These are phyloP conservation scores for Illadopsis cleaveri DNA, from an alignment of 2,113 vertebrate species.

Conservation along the genomic window DNA sequence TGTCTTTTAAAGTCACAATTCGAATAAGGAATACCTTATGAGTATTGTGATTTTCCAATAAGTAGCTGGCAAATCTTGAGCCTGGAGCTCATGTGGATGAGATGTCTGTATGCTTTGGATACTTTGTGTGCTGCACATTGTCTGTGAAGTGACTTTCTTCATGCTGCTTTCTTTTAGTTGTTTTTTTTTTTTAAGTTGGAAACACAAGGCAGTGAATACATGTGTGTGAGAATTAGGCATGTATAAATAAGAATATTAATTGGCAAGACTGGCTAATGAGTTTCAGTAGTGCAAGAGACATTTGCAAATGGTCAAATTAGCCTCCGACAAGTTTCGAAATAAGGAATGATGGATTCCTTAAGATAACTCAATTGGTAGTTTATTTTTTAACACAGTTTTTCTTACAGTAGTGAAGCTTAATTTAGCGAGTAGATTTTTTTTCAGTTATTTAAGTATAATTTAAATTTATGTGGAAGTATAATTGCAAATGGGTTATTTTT, in stretches of 20 bases:
- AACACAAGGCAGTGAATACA: neutral
- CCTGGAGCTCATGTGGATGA: neutral
- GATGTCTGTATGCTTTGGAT: neutral
- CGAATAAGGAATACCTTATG: neutral
- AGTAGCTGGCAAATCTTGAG: neutral
- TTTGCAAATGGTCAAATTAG: neutral
- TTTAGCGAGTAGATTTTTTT: neutral
- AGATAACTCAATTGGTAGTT: neutral
- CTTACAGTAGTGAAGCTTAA: neutral
- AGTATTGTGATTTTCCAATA: neutral
- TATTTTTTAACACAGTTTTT: neutral
- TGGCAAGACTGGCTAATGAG: neutral
- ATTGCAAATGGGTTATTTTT: neutral
- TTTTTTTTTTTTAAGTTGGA: neutral
- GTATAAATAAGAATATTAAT: neutral
- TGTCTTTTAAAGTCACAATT: neutral
- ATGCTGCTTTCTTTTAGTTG: neutral
- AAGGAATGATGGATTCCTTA: neutral
- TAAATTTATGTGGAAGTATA: constrained; percentile 45
- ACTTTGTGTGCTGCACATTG: neutral
- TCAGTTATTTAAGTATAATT: neutral
- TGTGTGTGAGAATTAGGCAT: neutral
- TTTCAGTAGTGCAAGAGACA: neutral
- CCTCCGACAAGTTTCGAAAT: neutral
- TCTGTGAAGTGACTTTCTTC: neutral